Base-by-base conservation (phyloP, 2,888 invertebrate genomes). In the Mesorhabditis spiculigera region DNA sequence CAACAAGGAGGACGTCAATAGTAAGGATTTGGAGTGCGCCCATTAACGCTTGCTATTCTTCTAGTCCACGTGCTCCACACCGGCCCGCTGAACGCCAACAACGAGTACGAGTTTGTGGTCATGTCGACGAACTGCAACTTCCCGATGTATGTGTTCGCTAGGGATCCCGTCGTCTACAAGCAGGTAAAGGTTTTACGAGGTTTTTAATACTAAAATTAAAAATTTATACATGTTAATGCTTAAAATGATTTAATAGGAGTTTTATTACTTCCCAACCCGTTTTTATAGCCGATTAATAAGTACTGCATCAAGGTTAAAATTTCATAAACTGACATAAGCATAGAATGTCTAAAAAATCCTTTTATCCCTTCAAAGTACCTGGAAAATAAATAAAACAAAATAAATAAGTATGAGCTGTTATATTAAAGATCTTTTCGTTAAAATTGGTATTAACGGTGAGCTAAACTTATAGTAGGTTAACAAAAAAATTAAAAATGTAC, bases 101-200 rank as follows among this genome's bases (percentile, higher is more conserved):
- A 78, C 65, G 79, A 86, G 71, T 86, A 86, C 73, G 86, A 86
- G 68, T 86, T 83, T 70, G 79, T 79, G n/a, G 78, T 86, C 3
- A 75, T 86, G 77, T 82, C 82, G 8, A 84, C 84, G 63, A 86
- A 86, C 78, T 86, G 86, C 79, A 86, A 86, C 75, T 86, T 80
- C 68, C 86, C 86, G 42, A 72, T 85, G 58, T 84, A 86, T 76
- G 86, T 86, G 13, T 85, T 85, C 72, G 85, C 86, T 43, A 73
- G 86, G 43, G 86, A 86, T 72, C 83, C 86, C 5, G 77, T 83
- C 63, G 71, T 72, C 28, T 86, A 86, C 79, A 86, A 83, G 73
- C 86, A 85, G 79, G 82, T 81, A 72, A 63, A 68, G 61, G 50
- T 4, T 4, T 28, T 28, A 28, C 68, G 10, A 43, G 16, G 42